A percentile compares a stretch with the other conserved stretches of the same genome.
These are phyloP conservation scores for Sweltsa coloradensis DNA, from an alignment of 1,140 invertebrate genomes.

Conservation along the genomic window DNA sequence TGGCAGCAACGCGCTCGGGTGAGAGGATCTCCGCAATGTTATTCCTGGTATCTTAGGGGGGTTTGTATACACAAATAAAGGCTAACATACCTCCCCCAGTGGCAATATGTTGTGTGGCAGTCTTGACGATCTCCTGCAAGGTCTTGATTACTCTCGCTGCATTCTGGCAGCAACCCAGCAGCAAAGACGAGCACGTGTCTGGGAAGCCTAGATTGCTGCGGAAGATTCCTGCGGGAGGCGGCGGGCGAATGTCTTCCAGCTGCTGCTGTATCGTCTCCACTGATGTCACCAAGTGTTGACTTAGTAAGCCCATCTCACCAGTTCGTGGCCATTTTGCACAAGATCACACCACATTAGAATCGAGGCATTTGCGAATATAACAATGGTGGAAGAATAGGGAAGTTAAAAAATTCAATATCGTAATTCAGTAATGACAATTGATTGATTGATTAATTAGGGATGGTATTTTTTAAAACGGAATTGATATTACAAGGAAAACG, in stretches of 20 bases:
- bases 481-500: too few relatives aligned
- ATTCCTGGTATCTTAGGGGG: too few relatives aligned
- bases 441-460: too few relatives aligned
- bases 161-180: constrained; percentile 41
- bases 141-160: constrained; percentile 46
- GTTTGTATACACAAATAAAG: too few relatives aligned
- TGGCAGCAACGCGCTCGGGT: too few relatives aligned
- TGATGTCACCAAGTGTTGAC: constrained; percentile 61
- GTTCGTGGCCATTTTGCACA: constrained; percentile 39
- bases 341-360: too few relatives aligned
- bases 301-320: constrained; percentile 54
- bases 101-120: constrained; percentile 39
- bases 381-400: too few relatives aligned
- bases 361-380: too few relatives aligned
- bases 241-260: constrained; percentile 64
- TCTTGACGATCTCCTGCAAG: constrained; percentile 47
- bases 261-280: constrained; percentile 68
- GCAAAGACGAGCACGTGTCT: constrained; percentile 18
- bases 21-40: too few relatives aligned
- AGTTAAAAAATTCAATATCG: too few relatives aligned
- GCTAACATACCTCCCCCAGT: constrained; percentile 34
- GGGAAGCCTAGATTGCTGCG: constrained; percentile 32
- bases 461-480: too few relatives aligned
- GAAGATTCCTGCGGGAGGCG: constrained; percentile 48
- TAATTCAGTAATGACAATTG: too few relatives aligned